These are phyloP conservation scores for Phasianus colchicus DNA, from an alignment of 2,113 vertebrate species.

Conservation along the genomic window DNA sequence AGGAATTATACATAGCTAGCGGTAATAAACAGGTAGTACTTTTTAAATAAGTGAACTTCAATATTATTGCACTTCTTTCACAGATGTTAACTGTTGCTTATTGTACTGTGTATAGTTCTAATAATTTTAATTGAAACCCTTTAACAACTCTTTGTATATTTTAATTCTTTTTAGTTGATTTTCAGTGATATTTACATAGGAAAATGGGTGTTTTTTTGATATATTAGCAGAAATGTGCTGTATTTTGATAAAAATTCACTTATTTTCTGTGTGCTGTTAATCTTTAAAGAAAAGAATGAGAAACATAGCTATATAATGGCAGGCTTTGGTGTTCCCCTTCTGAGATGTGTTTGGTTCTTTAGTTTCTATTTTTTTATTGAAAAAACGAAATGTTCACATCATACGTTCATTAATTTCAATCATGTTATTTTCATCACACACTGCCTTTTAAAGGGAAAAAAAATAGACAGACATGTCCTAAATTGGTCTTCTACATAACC, in stretches of 20 bases:
- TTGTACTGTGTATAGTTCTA: conserved; percentile 81
- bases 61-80: conserved; percentile 80
- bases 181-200: conserved; percentile 82
- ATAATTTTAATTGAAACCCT: conserved; percentile 84
- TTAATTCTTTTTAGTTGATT: conserved; percentile 81
- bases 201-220: conserved; percentile 61
- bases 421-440: conserved; percentile 43
- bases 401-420: conserved; percentile 54
- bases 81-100: conserved; percentile 76
- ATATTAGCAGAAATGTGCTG: conserved; percentile 81
- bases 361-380: conserved; percentile 64
- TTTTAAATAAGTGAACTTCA: conserved; percentile 74
- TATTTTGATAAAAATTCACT: conserved; percentile 86
- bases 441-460: conserved; percentile 72
- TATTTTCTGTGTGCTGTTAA: conserved; percentile 80
- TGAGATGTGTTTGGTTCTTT: conserved; percentile 56
- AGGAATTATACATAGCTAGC: conserved; percentile 47
- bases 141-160: conserved; percentile 86
- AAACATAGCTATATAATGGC: conserved; percentile 75
- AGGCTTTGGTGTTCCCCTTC: conserved; percentile 70
- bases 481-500: conserved; percentile 47
- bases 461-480: conserved; percentile 39
- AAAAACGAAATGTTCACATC: conserved; percentile 49
- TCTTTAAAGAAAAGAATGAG: conserved; percentile 77
- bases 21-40: conserved; percentile 72